Percentiles rank a stretch among this genome's conserved stretches.
phyloP scores from a whole-genome alignment of 2,888 invertebrate genomes.

The Orthosia gracilis region DNA sequence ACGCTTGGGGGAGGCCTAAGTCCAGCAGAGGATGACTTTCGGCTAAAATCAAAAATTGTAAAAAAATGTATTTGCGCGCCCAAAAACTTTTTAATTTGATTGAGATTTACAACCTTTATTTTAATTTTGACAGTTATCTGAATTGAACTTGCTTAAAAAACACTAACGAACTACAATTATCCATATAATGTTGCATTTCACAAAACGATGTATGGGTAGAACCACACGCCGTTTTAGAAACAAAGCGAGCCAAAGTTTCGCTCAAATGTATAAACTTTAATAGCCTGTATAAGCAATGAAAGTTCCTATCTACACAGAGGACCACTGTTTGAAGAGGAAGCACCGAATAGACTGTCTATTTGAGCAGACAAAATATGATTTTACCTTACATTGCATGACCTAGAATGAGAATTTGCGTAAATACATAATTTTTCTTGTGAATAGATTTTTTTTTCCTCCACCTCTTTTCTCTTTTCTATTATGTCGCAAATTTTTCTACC shows the following conservation, averaged over 20 bases:
- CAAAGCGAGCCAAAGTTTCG: neutral
- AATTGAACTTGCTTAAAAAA: neutral
- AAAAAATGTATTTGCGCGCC: no score
- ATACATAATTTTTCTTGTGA: conserved; percentile 28
- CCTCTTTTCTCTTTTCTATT: conserved; percentile 32
- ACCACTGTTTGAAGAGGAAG: conserved; percentile 24
- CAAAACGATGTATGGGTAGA: no score
- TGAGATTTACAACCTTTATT: no score
- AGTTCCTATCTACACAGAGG: conserved; percentile 20
- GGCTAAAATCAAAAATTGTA: no score
- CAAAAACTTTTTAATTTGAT: no score
- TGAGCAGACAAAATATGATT: conserved; percentile 31
- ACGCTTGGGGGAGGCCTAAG: no score
- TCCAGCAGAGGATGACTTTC: no score
- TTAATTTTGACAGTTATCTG: no score
- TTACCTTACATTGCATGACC: conserved; percentile 12
- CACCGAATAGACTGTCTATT: conserved; percentile 29
- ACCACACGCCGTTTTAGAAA: neutral
- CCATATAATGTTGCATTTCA: neutral
- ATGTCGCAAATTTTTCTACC: conserved; percentile 19
- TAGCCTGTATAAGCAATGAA: conserved; percentile 20
- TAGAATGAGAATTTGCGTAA: conserved; percentile 15
- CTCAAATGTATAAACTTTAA: conserved; percentile 27
- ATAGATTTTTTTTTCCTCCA: conserved; percentile 15
- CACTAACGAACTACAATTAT: no score